Evolutionary conservation across 35 echinoderm and acorn worm genomes (phyloP).

Genomic region (Amphiura filiformis): DNA sequence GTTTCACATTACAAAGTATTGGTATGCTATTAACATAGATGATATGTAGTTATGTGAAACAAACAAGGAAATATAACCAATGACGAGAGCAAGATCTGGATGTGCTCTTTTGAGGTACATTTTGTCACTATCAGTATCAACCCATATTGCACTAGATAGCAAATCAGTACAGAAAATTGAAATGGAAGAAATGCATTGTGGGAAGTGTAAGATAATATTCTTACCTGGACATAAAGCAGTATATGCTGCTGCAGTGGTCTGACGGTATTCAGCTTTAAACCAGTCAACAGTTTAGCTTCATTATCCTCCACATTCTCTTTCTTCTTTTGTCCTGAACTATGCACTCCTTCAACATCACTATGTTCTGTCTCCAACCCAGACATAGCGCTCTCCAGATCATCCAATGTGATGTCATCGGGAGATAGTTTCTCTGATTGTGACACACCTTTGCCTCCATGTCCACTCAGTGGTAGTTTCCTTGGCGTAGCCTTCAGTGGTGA

Average conservation of each 20-base stretch:
- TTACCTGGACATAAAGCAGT: constrained; percentile 71
- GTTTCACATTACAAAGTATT: too few species aligned
- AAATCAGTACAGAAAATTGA: too few species aligned
- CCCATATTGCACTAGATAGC: too few species aligned
- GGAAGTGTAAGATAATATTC: too few species aligned
- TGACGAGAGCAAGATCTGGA: too few species aligned
- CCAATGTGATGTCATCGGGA: constrained; percentile 73
- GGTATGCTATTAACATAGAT: too few species aligned
- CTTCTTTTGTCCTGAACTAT: neutral
- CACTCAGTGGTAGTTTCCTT: neutral
- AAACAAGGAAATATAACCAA: too few species aligned
- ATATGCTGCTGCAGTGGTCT: constrained; percentile 94
- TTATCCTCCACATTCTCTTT: neutral
- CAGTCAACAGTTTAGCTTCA: constrained; percentile 40
- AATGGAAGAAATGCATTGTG: too few species aligned
- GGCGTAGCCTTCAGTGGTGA: neutral
- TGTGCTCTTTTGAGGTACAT: too few species aligned
- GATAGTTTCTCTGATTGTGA: constrained; percentile 15
- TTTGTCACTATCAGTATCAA: too few species aligned
- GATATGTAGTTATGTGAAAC: too few species aligned
- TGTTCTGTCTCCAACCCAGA: constrained; percentile 76
- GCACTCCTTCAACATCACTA: constrained; percentile 36
- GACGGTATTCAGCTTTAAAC: constrained; percentile 60
- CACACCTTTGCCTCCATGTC: neutral
- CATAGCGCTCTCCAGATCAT: constrained; percentile 82